A percentile compares a stretch with the other conserved stretches of the same genome.
Conservation (phyloP, 1,140 invertebrate genomes). For the Daktulosphaira vitifoliae region DNA sequence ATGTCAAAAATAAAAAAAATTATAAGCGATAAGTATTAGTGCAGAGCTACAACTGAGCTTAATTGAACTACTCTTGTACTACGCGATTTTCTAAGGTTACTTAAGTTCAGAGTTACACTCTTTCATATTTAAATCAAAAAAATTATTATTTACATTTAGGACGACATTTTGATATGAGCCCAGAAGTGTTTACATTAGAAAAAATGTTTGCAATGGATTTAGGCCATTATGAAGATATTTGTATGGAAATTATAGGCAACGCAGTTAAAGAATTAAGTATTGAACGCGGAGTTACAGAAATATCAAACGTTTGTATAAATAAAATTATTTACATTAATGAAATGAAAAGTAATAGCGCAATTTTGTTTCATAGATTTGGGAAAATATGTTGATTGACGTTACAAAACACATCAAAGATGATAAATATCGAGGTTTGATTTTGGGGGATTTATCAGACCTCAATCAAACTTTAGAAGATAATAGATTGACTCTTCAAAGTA, state of each 20-base stretch:
- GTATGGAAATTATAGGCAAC: conserved; percentile 72
- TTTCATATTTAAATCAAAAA: too few species aligned
- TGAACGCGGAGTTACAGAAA: conserved; percentile 71
- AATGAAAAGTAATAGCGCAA: too few species aligned
- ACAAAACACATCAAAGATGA: conserved; percentile 44
- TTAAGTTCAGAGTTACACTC: too few species aligned
- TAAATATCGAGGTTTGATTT: conserved; percentile 58
- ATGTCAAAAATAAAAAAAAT: too few species aligned
- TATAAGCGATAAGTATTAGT: too few species aligned
- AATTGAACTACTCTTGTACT: too few species aligned
- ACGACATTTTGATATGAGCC: conserved; percentile 72
- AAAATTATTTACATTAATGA: too few species aligned
- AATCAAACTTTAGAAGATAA: conserved; percentile 75
- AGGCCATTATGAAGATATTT: conserved; percentile 71
- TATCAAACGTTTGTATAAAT: conserved; percentile 44
- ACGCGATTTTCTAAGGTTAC: too few species aligned
- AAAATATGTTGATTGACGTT: neutral
- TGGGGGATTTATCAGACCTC: conserved; percentile 74
- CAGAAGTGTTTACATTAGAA: conserved; percentile 74
- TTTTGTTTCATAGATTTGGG: conserved; percentile 2
- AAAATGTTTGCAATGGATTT: conserved; percentile 88
- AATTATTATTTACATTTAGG: conserved; percentile 45
- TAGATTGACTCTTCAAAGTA: conserved; percentile 78
- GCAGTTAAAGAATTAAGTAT: conserved; percentile 82
- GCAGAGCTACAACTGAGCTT: too few species aligned